Evolutionary conservation across 2,888 invertebrate genomes (phyloP).

Genomic region (Heterodera filipjevi): DNA sequence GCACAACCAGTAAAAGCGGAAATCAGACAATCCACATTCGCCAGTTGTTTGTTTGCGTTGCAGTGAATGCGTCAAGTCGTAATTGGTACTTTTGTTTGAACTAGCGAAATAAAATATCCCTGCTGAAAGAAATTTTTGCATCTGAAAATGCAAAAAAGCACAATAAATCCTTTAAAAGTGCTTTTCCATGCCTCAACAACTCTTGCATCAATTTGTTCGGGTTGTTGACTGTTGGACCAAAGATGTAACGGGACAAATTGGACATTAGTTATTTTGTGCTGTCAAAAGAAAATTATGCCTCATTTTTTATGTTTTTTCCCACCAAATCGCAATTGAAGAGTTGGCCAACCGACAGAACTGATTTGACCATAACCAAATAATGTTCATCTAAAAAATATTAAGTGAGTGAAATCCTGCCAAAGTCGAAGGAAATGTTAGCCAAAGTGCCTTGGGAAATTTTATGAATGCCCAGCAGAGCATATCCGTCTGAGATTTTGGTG

Average conservation of each 20-base stretch:
- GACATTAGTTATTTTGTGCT: constrained; percentile 71
- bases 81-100: constrained; percentile 66
- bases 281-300: not conserved
- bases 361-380: constrained; percentile 89
- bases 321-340: constrained; percentile 86
- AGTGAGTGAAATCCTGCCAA: not conserved
- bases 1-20: constrained; percentile 33
- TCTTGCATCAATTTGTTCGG: constrained; percentile 51
- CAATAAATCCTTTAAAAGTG: constrained; percentile 8
- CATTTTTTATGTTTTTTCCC: not conserved
- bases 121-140: constrained; percentile 87
- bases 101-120: constrained; percentile 96
- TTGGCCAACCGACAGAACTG: constrained; percentile 94
- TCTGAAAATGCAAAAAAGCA: constrained; percentile 47
- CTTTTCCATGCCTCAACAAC: constrained; percentile 50
- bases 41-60: constrained; percentile 67
- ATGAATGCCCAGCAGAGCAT: constrained; percentile 91
- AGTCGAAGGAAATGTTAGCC: constrained; percentile 36
- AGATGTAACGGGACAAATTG: constrained; percentile 55
- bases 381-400: constrained; percentile 72
- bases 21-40: constrained; percentile 15
- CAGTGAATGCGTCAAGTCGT: constrained; percentile 93
- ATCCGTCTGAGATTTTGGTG: constrained; percentile 85
- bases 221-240: constrained; percentile 40
- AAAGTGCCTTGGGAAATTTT: constrained; percentile 68